A percentile compares a stretch with the other conserved stretches of the same genome.
Conservation (phyloP, 2,888 invertebrate genomes). For the Odontocolon sp. region DNA sequence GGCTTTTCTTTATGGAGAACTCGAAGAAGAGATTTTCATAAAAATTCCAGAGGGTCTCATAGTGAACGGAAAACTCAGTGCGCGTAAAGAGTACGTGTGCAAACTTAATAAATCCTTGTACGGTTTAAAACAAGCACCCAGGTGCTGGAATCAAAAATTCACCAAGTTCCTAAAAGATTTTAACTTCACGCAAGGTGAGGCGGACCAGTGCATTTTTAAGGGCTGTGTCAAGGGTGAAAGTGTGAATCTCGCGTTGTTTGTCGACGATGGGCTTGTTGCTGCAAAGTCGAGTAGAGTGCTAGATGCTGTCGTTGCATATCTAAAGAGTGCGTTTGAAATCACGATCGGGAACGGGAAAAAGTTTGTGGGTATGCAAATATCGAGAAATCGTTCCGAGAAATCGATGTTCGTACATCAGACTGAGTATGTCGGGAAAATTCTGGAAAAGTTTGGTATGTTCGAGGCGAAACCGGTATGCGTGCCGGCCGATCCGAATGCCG, state of each 20-base stretch:
- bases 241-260: conserved; percentile 45
- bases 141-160: conserved; percentile 56
- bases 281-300: conserved; percentile 44
- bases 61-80: not conserved
- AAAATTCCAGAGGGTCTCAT: not conserved
- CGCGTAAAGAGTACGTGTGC: conserved; percentile 16
- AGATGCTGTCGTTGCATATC: not conserved
- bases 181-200: conserved; percentile 15
- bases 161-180: conserved; percentile 39
- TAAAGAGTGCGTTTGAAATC: conserved; percentile 45
- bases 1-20: no score
- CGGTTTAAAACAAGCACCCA: conserved; percentile 52
- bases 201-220: conserved; percentile 39
- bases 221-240: not conserved
- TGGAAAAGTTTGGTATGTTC: conserved; percentile 53
- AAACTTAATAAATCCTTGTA: no score
- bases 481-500: conserved; percentile 47
- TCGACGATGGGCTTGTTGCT: conserved; percentile 48
- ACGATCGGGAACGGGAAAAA: conserved; percentile 40
- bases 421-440: conserved; percentile 52
- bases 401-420: conserved; percentile 58
- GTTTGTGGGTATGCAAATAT: conserved; percentile 54
- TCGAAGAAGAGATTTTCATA: conserved; percentile 1
- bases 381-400: conserved; percentile 48
- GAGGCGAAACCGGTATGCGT: conserved; percentile 44